Percentiles rank a stretch among this genome's conserved stretches.
These are phyloP conservation scores for Eupithecia vulgata DNA, from an alignment of 2,888 invertebrate species.

Conservation along the genomic window DNA sequence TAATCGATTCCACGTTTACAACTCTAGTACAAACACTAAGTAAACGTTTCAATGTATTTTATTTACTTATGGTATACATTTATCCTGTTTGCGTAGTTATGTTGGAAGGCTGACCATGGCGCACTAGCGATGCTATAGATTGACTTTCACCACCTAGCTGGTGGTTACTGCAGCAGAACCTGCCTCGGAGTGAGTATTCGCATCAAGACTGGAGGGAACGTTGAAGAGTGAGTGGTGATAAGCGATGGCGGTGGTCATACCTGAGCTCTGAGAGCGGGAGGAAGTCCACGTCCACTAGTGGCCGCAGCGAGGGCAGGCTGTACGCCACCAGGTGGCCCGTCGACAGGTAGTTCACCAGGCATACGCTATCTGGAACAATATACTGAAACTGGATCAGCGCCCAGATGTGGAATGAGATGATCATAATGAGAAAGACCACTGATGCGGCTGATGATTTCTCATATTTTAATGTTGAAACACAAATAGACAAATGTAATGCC, in stretches of 20 bases:
- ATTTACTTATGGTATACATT: neutral
- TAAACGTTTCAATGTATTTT: neutral
- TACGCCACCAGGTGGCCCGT: conserved; percentile 97
- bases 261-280: conserved; percentile 96
- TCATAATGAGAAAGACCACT: too few relatives aligned
- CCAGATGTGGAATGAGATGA: neutral
- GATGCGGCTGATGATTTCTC: neutral
- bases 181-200: conserved; percentile 34
- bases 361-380: conserved; percentile 91
- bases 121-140: neutral
- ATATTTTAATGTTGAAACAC: neutral
- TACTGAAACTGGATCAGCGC: neutral
- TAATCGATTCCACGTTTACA: neutral
- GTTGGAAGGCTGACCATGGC: neutral
- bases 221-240: conserved; percentile 26
- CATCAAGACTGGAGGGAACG: conserved; percentile 46
- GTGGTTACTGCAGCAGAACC: neutral
- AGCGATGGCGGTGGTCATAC: conserved; percentile 77
- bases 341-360: conserved; percentile 96
- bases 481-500: too few relatives aligned
- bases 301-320: conserved; percentile 97
- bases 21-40: neutral
- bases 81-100: neutral
- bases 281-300: conserved; percentile 96
- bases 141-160: neutral